Conservation (phyloP, 2,113 vertebrate genomes). For the Pachycephala philippinensis region DNA sequence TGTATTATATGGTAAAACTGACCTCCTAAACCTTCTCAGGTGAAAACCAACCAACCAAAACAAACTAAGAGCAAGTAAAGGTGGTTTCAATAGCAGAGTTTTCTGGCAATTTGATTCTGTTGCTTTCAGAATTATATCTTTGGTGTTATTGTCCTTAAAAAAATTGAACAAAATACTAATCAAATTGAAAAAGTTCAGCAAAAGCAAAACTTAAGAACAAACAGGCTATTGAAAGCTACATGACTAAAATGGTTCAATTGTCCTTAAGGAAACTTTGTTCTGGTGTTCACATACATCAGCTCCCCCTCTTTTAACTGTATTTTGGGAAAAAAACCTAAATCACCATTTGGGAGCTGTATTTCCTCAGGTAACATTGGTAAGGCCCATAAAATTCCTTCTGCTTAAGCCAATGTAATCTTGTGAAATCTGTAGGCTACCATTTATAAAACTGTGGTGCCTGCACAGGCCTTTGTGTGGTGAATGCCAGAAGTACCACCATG, state of each 20-base stretch:
- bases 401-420: slow-evolving; percentile 39
- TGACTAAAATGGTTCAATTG: neutral
- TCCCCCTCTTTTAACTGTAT: neutral
- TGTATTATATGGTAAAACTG: neutral
- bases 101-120: neutral
- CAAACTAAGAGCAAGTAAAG: neutral
- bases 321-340: neutral
- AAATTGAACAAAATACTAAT: neutral
- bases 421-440: neutral
- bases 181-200: neutral
- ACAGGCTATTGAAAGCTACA: neutral
- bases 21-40: neutral
- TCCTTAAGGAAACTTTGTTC: neutral
- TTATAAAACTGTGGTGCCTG: neutral
- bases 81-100: neutral
- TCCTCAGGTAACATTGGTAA: slow-evolving; percentile 7
- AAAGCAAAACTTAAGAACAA: neutral
- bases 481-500: neutral
- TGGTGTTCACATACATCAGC: neutral
- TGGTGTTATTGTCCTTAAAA: neutral
- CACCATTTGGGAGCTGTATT: slow-evolving; percentile 26
- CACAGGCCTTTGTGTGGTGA: neutral
- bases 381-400: neutral
- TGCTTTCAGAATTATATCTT: neutral
- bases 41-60: neutral